Percentiles rank a stretch among this genome's conserved stretches.
phyloP scores from a whole-genome alignment of 2,888 invertebrate species.

The Tetanocera ferruginea region DNA sequence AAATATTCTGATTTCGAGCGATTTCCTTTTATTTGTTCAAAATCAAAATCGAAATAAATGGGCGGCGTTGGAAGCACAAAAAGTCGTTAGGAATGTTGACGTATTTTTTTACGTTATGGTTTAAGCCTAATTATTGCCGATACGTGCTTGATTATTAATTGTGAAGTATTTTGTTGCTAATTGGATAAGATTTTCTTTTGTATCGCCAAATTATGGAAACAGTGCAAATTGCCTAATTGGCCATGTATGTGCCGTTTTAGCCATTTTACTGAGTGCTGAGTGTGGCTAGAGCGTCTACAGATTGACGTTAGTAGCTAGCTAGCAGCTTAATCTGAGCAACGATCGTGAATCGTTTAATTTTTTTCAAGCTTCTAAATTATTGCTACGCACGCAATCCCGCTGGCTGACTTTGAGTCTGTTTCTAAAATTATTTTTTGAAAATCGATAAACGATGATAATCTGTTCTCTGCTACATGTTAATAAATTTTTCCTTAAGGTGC shows the following conservation, averaged over 20 bases:
- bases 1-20: slow-evolving; percentile 1
- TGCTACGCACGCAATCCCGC: slow-evolving; percentile 25
- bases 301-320: too few species aligned
- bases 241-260: slow-evolving; percentile 8
- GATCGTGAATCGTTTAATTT: slow-evolving; percentile 5
- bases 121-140: slow-evolving; percentile 25
- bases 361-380: slow-evolving; percentile 15
- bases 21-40: slow-evolving; percentile 11
- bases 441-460: background rate
- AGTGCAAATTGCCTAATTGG: slow-evolving; percentile 34
- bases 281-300: slow-evolving; percentile 1
- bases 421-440: background rate
- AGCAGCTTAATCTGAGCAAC: background rate
- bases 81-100: slow-evolving; percentile 14
- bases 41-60: slow-evolving; percentile 2
- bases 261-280: background rate
- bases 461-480: background rate
- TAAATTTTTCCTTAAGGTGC: slow-evolving; percentile 35
- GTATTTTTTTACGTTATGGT: slow-evolving; percentile 13
- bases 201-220: slow-evolving; percentile 26
- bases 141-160: slow-evolving; percentile 37
- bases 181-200: slow-evolving; percentile 30
- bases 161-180: slow-evolving; percentile 36
- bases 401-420: background rate
- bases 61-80: slow-evolving; percentile 20